These are phyloP conservation scores for Hyperoplus lanceolatus DNA, from an alignment of 2,797 vertebrate genomes.

Conservation along the genomic window DNA sequence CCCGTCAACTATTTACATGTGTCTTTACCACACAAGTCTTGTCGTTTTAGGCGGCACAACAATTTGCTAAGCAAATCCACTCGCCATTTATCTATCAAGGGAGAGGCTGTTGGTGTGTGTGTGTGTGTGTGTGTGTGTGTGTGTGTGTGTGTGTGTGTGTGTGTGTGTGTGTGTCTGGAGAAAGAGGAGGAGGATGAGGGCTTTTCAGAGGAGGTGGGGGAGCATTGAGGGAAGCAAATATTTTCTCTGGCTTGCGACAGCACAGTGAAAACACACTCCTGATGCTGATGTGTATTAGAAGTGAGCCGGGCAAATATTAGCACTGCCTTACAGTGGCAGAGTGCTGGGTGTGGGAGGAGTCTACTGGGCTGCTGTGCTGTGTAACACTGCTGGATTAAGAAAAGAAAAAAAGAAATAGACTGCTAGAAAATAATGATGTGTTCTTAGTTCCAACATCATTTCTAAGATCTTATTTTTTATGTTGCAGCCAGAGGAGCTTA, in stretches of 20 bases:
- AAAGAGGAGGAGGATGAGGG: slow-evolving; percentile 49
- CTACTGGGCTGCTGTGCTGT: slow-evolving; percentile 36
- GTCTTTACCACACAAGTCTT: slow-evolving; percentile 81
- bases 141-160: slow-evolving; percentile 45
- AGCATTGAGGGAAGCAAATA: slow-evolving; percentile 77
- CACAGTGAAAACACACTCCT: slow-evolving; percentile 79
- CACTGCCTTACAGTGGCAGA: slow-evolving; percentile 80
- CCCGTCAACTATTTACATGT: slow-evolving; percentile 81
- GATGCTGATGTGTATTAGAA: slow-evolving; percentile 85
- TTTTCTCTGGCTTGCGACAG: slow-evolving; percentile 82
- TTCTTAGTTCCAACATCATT: slow-evolving; percentile 25
- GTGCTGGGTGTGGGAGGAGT: slow-evolving; percentile 53
- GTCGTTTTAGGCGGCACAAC: slow-evolving; percentile 78
- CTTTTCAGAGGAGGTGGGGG: slow-evolving; percentile 51
- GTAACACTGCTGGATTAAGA: slow-evolving; percentile 15
- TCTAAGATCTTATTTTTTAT: not conserved
- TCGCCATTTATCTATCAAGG: slow-evolving; percentile 78
- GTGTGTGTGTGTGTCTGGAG: slow-evolving; percentile 53
- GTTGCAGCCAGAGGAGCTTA: no score
- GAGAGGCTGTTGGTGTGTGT: slow-evolving; percentile 47
- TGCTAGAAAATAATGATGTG: slow-evolving; percentile 22
- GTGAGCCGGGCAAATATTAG: slow-evolving; percentile 84
- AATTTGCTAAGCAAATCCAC: slow-evolving; percentile 86
- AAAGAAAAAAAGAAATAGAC: slow-evolving; percentile 3
- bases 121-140: slow-evolving; percentile 48